Base-by-base conservation (phyloP, 2,888 invertebrate genomes). In the Cheilosia grossa region DNA sequence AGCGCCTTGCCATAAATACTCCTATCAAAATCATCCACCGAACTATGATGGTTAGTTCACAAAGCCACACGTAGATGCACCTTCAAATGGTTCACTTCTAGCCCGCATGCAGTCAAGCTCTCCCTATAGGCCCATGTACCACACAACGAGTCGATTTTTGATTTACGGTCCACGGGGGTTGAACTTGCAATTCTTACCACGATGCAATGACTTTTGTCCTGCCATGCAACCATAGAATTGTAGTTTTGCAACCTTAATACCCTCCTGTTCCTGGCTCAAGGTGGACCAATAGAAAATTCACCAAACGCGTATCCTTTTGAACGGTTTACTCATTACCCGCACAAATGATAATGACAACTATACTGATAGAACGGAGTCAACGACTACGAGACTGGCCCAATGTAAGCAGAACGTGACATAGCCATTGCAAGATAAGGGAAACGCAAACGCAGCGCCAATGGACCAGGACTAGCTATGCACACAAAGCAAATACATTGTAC, bases 241-340 rank as follows among this genome's bases (percentile, higher is more conserved):
- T 37, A 17, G 40, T 49, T 19, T 24, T 49, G 44, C 19, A 37
- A 15, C 66, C 53, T 66, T 66, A 53, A 53, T n/a, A 1, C 13
- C 24, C 21, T 42, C 4, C 63, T 6, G 17, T 19, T 6, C 10
- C 24, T 19, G 37, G 33, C 21, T 7, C 33, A 51, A 59, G 63
- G 54, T 17, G 33, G 42, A 49, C 40, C 49, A 75, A 56, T 74
- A 49, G 47, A 40, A 58, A 49, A 66, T 75, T 64, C 66, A 6
- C 49, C 10, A 19, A 75, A 51, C 74, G 66, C 66, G 40, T 66
- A 75, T 75, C 64, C 74, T 49, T 74, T 75, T 66, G 74, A 75
- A 59, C 44, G 51, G 59, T 21, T 15, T 61, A 59, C 77, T 77
- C 77, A 77, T 77, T 77, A 77, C 47, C 77, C 77, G 77, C 53